Evolutionary conservation across 2,113 vertebrate species (phyloP).

Genomic region (Epinephelus lanceolatus): DNA sequence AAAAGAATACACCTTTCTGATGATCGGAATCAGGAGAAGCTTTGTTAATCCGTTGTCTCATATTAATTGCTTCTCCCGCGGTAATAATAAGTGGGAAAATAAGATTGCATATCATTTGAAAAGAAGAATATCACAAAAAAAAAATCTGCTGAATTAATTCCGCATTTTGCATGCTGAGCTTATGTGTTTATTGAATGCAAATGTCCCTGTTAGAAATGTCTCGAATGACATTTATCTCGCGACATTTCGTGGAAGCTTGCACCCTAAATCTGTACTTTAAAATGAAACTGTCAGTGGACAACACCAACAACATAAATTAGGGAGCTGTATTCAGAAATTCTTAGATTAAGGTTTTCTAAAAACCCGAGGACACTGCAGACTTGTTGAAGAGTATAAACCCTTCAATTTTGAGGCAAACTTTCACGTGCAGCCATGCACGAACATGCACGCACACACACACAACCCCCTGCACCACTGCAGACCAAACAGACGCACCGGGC

Average conservation of each 20-base stretch:
- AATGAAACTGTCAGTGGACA: no score
- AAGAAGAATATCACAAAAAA: background rate
- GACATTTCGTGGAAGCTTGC: background rate
- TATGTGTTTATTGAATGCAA: background rate
- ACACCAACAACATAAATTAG: background rate
- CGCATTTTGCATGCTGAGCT: background rate
- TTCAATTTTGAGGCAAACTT: background rate
- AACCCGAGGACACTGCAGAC: background rate
- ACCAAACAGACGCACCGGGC: slow-evolving; percentile 47
- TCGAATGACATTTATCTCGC: background rate
- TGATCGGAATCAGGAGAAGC: background rate
- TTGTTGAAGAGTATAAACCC: slow-evolving; percentile 25
- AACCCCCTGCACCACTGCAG: slow-evolving; percentile 13
- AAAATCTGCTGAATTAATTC: background rate
- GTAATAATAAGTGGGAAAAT: background rate
- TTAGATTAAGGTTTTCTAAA: background rate
- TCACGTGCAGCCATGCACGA: background rate
- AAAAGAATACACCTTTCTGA: background rate
- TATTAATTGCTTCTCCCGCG: background rate
- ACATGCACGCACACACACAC: background rate
- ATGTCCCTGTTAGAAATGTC: background rate
- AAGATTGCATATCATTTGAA: background rate
- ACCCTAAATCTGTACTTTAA: no score
- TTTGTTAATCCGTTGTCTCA: background rate
- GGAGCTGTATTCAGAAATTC: background rate